phyloP scores from a whole-genome alignment of 2,797 vertebrate species.

The Melanotaenia nigrans region DNA sequence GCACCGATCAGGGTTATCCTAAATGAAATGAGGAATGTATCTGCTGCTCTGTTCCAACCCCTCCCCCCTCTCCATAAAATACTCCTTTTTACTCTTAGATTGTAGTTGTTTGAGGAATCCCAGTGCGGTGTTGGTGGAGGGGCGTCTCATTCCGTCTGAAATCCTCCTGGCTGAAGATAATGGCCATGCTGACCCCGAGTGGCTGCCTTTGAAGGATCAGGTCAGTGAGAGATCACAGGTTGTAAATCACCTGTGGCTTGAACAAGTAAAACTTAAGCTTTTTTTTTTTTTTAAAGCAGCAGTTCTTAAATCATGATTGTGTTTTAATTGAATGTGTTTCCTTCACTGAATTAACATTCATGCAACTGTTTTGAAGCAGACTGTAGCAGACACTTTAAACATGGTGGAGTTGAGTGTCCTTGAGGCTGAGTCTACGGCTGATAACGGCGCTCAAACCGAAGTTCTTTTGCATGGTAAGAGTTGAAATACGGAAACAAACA shows the following conservation, averaged over 20 bases:
- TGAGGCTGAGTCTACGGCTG: slow-evolving; percentile 11
- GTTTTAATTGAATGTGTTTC: not conserved
- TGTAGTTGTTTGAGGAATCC: slow-evolving; percentile 22
- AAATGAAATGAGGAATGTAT: slow-evolving; percentile 31
- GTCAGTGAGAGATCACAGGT: slow-evolving; percentile 46
- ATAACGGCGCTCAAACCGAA: slow-evolving; percentile 14
- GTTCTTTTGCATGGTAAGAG: slow-evolving; percentile 49
- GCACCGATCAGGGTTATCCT: not conserved
- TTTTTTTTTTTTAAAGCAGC: not conserved
- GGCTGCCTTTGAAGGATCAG: slow-evolving; percentile 47
- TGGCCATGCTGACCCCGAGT: slow-evolving; percentile 35
- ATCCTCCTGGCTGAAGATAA: slow-evolving; percentile 39
- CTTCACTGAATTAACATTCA: not conserved
- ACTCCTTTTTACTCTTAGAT: slow-evolving; percentile 17
- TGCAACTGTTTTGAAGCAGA: slow-evolving; percentile 38
- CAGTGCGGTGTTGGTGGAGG: slow-evolving; percentile 34
- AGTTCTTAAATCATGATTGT: not conserved
- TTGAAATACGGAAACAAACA: not conserved
- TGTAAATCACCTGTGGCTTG: slow-evolving; percentile 6
- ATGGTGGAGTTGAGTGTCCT: slow-evolving; percentile 12
- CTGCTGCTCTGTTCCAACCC: slow-evolving; percentile 14
- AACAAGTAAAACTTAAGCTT: too few species aligned
- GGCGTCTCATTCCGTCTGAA: slow-evolving; percentile 30
- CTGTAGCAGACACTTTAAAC: slow-evolving; percentile 10
- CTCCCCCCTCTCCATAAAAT: slow-evolving; percentile 39